A percentile compares a stretch with the other conserved stretches of the same genome.
Evolutionary conservation across 2,797 vertebrate genomes (phyloP).

Genomic region (Clarias pachynema): DNA sequence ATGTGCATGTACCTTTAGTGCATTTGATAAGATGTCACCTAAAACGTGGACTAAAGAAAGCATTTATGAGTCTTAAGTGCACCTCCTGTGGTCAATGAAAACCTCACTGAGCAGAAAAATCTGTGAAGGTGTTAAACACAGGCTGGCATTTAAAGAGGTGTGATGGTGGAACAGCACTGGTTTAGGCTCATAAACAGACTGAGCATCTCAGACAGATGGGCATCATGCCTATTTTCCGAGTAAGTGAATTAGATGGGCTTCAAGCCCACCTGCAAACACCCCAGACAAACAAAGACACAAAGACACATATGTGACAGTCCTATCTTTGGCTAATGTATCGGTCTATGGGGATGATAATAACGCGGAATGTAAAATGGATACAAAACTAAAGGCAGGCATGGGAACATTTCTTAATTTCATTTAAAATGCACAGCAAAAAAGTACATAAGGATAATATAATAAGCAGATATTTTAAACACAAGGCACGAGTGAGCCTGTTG

Average conservation of each 20-base stretch:
- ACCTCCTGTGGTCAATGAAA: conserved; percentile 29
- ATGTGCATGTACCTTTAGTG: not conserved
- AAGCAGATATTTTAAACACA: conserved; percentile 27
- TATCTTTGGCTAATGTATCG: conserved; percentile 16
- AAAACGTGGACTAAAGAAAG: conserved; percentile 4
- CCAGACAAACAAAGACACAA: conserved; percentile 25
- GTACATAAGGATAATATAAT: conserved; percentile 10
- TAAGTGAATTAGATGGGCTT: conserved; percentile 55
- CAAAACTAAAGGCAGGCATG: not conserved
- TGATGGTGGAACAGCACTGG: conserved; percentile 33
- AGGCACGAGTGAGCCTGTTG: conserved; percentile 16
- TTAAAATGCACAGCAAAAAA: conserved; percentile 2
- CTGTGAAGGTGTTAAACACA: conserved; percentile 48
- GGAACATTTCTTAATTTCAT: conserved; percentile 2
- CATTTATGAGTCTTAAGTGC: conserved; percentile 19
- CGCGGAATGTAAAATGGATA: not conserved
- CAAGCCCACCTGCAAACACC: conserved; percentile 33
- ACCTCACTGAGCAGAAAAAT: conserved; percentile 18
- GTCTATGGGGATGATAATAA: not conserved
- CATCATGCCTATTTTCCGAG: conserved; percentile 36
- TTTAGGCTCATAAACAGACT: conserved; percentile 47
- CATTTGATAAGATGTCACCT: not conserved
- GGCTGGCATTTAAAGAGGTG: conserved; percentile 45
- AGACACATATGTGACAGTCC: conserved; percentile 30
- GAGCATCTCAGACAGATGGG: conserved; percentile 35